Conservation (phyloP, 2,113 vertebrate species). For the Notarius lentiginosus region DNA sequence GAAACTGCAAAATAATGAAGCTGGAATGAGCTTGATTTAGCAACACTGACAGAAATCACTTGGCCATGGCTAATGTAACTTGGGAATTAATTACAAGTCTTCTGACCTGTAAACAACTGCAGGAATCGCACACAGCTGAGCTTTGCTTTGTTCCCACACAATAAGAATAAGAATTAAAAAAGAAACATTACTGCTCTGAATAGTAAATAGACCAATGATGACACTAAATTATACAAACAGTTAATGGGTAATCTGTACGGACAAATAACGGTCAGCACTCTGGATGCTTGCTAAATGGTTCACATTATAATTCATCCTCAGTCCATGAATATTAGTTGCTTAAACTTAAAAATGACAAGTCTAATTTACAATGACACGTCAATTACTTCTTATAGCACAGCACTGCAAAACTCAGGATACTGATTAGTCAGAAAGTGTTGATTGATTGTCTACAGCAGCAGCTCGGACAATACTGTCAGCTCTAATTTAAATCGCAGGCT, state of each 20-base stretch:
- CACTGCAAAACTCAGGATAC: background rate
- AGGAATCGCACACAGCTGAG: background rate
- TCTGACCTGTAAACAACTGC: conserved; percentile 30
- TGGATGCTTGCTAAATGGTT: background rate
- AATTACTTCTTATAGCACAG: background rate
- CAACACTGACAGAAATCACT: conserved; percentile 36
- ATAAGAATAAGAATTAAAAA: background rate
- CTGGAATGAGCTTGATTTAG: conserved; percentile 33
- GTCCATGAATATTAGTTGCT: background rate
- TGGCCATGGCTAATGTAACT: conserved; percentile 34
- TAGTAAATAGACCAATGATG: background rate
- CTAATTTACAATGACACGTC: background rate
- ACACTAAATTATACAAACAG: conserved; percentile 4
- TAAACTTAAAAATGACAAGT: background rate
- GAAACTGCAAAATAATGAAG: conserved; percentile 42
- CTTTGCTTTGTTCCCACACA: conserved; percentile 2
- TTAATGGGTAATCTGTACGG: background rate
- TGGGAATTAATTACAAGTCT: conserved; percentile 39
- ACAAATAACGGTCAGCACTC: background rate
- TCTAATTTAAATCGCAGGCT: background rate
- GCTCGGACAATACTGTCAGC: background rate
- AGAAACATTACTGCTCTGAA: background rate
- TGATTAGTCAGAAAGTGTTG: background rate
- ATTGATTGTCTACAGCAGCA: background rate
- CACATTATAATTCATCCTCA: background rate